phyloP scores from a whole-genome alignment of 2,113 vertebrate genomes.

The Grallaria varia region DNA sequence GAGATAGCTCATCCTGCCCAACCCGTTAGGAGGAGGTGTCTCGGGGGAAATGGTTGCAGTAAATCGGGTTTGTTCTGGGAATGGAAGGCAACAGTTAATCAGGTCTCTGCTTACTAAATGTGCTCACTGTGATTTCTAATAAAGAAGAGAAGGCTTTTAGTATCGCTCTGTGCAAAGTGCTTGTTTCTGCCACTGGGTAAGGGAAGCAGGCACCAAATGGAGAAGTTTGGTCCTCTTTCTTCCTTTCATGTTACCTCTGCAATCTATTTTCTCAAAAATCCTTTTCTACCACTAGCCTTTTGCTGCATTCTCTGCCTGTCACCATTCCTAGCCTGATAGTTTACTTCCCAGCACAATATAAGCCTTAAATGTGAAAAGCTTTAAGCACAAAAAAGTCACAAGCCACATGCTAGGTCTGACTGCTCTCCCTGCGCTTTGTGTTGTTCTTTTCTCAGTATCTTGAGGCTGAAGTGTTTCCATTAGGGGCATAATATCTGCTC shows the following conservation, averaged over 20 bases:
- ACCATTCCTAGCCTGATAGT: not conserved
- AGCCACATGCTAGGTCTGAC: not conserved
- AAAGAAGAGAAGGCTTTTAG: not conserved
- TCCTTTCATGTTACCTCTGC: not conserved
- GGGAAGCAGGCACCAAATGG: not conserved
- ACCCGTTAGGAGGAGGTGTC: not conserved
- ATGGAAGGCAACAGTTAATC: not conserved
- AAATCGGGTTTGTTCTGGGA: not conserved
- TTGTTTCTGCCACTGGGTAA: accelerated
- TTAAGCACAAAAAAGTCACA: not conserved
- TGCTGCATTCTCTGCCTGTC: not conserved
- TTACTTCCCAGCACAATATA: not conserved
- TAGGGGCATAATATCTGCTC: not conserved
- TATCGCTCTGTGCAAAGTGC: not conserved
- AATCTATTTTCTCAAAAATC: not conserved
- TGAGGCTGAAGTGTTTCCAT: not conserved
- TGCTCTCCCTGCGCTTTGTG: not conserved
- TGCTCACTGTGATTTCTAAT: not conserved
- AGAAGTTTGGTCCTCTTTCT: not conserved
- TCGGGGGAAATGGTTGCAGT: not conserved
- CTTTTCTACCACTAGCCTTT: not conserved
- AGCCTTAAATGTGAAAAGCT: not conserved
- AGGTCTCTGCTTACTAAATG: not conserved
- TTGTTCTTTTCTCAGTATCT: not conserved
- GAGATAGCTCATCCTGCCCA: not conserved